Evolutionary conservation across 2,888 invertebrate genomes (phyloP).

Genomic region (Cepaea hortensis): DNA sequence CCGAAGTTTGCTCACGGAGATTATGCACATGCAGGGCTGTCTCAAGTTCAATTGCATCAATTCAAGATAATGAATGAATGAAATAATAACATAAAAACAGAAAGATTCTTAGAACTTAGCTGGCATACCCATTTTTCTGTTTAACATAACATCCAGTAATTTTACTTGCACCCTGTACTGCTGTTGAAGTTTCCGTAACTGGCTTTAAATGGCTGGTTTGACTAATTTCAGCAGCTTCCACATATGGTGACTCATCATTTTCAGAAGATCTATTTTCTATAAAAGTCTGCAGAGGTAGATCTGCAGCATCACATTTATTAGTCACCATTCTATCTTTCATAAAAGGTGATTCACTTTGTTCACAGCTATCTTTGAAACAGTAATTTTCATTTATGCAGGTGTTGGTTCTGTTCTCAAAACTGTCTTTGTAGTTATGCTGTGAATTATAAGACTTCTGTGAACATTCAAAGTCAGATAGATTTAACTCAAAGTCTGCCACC

Average conservation of each 20-base stretch:
- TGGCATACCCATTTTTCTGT: not conserved
- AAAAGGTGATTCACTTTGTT: slow-evolving; percentile 17
- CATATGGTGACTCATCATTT: slow-evolving; percentile 29
- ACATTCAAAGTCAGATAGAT: slow-evolving; percentile 23
- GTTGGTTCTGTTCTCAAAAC: not conserved
- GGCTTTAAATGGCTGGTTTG: not conserved
- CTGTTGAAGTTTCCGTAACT: not conserved
- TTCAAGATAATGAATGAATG: too few species aligned
- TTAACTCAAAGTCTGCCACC: slow-evolving; percentile 24
- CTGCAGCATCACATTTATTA: not conserved
- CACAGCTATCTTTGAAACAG: not conserved
- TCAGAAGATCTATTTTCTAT: not conserved
- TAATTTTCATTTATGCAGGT: not conserved
- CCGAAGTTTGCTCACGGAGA: too few species aligned
- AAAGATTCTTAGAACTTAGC: not conserved
- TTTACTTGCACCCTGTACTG: not conserved
- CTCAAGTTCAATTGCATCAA: too few species aligned
- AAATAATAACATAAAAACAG: too few species aligned
- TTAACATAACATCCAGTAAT: not conserved
- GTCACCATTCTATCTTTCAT: not conserved
- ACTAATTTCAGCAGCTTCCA: not conserved
- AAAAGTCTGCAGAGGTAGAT: not conserved
- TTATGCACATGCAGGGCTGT: too few species aligned
- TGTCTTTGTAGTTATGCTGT: not conserved
- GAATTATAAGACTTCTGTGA: slow-evolving; percentile 12